A percentile compares a stretch with the other conserved stretches of the same genome.
Conservation (phyloP, 2,797 vertebrate genomes). For the Malurus leucopterus region DNA sequence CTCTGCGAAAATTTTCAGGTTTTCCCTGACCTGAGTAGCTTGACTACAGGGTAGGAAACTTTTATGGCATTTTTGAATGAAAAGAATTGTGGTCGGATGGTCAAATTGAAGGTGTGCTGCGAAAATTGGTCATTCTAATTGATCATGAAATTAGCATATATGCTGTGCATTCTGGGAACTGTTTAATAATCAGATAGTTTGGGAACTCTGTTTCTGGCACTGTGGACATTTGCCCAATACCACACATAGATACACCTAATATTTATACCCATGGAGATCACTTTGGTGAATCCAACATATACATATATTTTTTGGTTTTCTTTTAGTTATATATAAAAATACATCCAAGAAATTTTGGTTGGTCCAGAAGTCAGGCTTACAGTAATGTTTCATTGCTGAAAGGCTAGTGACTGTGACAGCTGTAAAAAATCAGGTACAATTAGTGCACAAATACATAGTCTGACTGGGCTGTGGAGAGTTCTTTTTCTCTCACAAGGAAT, state of each 20-base stretch:
- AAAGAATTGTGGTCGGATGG: neutral
- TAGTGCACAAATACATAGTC: neutral
- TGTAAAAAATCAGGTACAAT: neutral
- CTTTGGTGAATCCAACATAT: neutral
- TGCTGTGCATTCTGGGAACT: neutral
- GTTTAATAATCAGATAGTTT: neutral
- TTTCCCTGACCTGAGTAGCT: neutral
- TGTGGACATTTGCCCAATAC: neutral
- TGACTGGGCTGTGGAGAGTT: neutral
- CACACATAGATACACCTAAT: neutral
- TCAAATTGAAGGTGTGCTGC: neutral
- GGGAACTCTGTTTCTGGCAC: neutral
- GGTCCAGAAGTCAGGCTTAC: neutral
- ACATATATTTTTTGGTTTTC: accelerated
- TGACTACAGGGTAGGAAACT: neutral
- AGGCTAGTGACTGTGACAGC: neutral
- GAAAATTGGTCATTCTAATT: neutral
- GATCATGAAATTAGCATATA: neutral
- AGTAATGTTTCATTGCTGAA: neutral
- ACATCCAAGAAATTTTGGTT: neutral
- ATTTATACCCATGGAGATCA: neutral
- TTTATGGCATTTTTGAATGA: neutral
- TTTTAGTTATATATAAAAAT: neutral
- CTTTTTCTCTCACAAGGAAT: neutral
- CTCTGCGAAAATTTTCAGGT: neutral